A percentile compares a stretch with the other conserved stretches of the same genome.
Conservation (phyloP, 2,888 invertebrate genomes). For the Troglohyphantes excavatus region DNA sequence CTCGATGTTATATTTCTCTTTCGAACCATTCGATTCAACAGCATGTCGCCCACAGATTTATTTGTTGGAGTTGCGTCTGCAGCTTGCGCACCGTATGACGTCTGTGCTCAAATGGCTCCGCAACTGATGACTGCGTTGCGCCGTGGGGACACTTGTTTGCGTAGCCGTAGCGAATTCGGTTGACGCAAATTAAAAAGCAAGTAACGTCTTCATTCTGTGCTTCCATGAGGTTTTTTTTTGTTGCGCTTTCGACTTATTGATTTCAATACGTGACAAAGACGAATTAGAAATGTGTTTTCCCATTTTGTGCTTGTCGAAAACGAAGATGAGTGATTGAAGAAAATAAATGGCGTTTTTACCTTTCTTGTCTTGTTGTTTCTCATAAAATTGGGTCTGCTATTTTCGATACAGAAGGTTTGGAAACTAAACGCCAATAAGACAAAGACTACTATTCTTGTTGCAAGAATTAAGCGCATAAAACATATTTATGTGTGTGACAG, state of each 20-base stretch:
- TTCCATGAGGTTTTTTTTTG: not conserved
- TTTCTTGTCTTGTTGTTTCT: not conserved
- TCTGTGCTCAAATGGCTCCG: not conserved
- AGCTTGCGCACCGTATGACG: not conserved
- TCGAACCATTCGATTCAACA: too few relatives aligned
- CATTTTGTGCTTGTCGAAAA: not conserved
- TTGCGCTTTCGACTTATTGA: not conserved
- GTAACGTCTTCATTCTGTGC: conserved; percentile 16
- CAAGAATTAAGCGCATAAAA: too few relatives aligned
- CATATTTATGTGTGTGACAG: too few relatives aligned
- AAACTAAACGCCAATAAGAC: too few relatives aligned
- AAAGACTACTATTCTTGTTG: too few relatives aligned
- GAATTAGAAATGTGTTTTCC: not conserved
- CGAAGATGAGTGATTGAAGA: not conserved
- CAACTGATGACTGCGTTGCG: not conserved
- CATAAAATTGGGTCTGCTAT: too few relatives aligned
- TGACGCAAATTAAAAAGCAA: conserved; percentile 33
- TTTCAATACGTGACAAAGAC: not conserved
- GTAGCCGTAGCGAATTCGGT: conserved; percentile 27
- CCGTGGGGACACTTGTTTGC: conserved; percentile 46
- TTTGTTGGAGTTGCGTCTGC: not conserved
- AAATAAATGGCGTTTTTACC: not conserved
- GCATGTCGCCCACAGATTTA: too few relatives aligned
- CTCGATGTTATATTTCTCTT: too few relatives aligned
- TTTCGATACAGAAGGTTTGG: too few relatives aligned